These are phyloP conservation scores for Sclerodermus sp. DNA, from an alignment of 2,888 invertebrate genomes.

Conservation along the genomic window DNA sequence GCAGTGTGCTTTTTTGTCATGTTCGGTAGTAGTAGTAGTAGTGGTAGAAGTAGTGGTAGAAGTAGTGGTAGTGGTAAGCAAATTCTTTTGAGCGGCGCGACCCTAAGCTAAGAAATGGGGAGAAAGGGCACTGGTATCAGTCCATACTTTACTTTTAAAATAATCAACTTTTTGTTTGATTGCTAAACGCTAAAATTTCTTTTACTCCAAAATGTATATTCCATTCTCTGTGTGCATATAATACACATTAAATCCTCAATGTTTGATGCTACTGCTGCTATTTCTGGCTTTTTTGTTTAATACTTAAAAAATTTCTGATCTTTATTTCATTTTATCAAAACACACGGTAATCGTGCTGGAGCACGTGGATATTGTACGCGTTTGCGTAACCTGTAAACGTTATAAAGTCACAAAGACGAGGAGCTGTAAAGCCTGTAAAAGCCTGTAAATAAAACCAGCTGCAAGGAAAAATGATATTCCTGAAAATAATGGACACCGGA, in stretches of 20 bases:
- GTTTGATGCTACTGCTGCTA: conserved; percentile 21
- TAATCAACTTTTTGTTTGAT: conserved; percentile 22
- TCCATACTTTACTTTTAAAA: conserved; percentile 40
- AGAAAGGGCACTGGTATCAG: conserved; percentile 58
- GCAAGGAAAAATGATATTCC: conserved; percentile 47
- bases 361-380: conserved; percentile 22
- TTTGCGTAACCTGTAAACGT: conserved; percentile 46
- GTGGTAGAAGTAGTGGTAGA: conserved; percentile 56
- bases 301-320: conserved; percentile 19
- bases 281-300: conserved; percentile 27
- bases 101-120: conserved; percentile 59
- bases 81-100: conserved; percentile 58
- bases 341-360: conserved; percentile 27
- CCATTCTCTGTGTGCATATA: conserved; percentile 4
- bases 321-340: conserved; percentile 22
- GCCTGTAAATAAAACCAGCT: conserved; percentile 56
- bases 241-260: too few relatives aligned
- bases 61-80: conserved; percentile 57
- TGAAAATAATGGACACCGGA: conserved; percentile 37
- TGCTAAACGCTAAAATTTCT: conserved; percentile 26
- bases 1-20: conserved; percentile 58
- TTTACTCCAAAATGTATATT: conserved; percentile 21
- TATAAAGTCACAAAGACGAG: conserved; percentile 39
- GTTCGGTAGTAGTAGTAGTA: conserved; percentile 52
- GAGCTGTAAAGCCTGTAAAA: conserved; percentile 53